Percentiles rank a stretch among this genome's conserved stretches.
Conservation (phyloP, 2,888 invertebrate genomes). For the Sycophila texana region DNA sequence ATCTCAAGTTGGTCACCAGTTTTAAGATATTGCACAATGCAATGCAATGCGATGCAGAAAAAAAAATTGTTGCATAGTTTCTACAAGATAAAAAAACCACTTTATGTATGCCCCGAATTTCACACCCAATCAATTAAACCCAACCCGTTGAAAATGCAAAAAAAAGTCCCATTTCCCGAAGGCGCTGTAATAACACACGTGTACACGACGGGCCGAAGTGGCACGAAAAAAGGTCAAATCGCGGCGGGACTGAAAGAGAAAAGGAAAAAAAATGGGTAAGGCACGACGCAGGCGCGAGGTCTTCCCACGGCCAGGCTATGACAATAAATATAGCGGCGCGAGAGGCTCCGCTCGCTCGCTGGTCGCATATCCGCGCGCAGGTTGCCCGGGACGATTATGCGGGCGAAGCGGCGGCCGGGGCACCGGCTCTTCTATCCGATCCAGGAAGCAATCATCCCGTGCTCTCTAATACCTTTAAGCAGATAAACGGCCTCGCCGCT, state of each 20-base stretch:
- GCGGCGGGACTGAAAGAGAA: not conserved
- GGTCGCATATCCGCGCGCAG: constrained; percentile 28
- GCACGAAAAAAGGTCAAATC: too few relatives aligned
- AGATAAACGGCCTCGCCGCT: constrained; percentile 47
- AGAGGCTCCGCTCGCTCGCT: not conserved
- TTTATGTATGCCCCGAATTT: too few relatives aligned
- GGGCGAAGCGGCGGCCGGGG: constrained; percentile 36
- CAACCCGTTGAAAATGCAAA: too few relatives aligned
- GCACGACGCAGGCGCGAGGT: not conserved
- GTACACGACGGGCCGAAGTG: too few relatives aligned
- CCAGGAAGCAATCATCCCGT: constrained; percentile 58
- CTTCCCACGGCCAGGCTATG: not conserved
- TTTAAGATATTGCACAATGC: too few relatives aligned
- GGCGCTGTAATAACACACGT: too few relatives aligned
- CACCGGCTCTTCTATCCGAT: constrained; percentile 41
- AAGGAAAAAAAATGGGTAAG: constrained; percentile 1
- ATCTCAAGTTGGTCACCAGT: too few relatives aligned
- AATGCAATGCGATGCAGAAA: too few relatives aligned
- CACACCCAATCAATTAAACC: too few relatives aligned
- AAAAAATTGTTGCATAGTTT: too few relatives aligned
- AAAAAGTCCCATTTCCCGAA: too few relatives aligned
- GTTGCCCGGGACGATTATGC: constrained; percentile 41
- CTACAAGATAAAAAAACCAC: too few relatives aligned
- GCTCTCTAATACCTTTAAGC: constrained; percentile 55
- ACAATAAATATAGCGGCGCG: not conserved